A percentile compares a stretch with the other conserved stretches of the same genome.
Conservation (phyloP, 2,113 vertebrate species). For the Hyperoodon ampullatus region DNA sequence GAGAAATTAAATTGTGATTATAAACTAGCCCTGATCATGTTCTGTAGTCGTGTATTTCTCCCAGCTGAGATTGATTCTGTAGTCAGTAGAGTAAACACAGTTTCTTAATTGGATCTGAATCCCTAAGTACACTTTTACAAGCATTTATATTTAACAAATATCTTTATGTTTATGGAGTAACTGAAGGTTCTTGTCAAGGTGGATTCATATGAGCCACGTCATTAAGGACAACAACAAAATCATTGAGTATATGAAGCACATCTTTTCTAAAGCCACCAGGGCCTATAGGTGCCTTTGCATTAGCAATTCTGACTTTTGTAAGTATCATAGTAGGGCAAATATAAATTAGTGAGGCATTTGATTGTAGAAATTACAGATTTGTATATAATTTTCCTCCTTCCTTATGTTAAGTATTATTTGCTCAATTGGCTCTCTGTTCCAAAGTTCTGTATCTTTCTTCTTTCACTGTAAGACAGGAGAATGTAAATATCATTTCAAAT, state of each 20-base stretch:
- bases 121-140: constrained; percentile 19
- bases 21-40: not conserved
- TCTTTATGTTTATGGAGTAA: constrained; percentile 45
- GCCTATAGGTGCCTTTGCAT: constrained; percentile 84
- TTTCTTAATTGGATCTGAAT: not conserved
- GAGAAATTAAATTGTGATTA: not conserved
- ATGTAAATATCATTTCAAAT: not conserved
- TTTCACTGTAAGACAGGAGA: constrained; percentile 16
- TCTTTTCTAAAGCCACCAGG: not conserved
- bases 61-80: not conserved
- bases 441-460: constrained; percentile 21
- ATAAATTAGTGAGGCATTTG: constrained; percentile 11
- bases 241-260: constrained; percentile 53
- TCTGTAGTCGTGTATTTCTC: not conserved
- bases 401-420: not conserved
- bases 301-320: constrained; percentile 73
- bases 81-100: not conserved
- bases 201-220: constrained; percentile 28
- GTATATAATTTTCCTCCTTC: constrained; percentile 34
- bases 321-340: not conserved
- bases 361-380: not conserved
- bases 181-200: constrained; percentile 51
- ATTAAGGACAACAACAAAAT: not conserved
- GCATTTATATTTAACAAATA: not conserved
- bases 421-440: constrained; percentile 51